Percentiles rank a stretch among this genome's conserved stretches.
phyloP scores from a whole-genome alignment of 2,113 vertebrate species.

The Muscicapa adusta region DNA sequence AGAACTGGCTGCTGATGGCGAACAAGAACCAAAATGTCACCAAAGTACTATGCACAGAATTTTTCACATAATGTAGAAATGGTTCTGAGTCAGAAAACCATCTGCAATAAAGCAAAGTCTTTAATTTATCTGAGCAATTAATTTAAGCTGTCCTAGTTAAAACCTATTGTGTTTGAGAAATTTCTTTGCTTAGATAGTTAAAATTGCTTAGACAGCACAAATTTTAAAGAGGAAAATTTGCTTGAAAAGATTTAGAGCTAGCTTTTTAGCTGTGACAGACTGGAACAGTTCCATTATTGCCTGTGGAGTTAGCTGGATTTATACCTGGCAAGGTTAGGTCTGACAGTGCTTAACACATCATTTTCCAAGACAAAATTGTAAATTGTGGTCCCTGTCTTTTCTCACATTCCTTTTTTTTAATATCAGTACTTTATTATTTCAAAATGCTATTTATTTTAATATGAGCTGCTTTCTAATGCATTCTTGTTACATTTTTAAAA shows the following conservation, averaged over 20 bases:
- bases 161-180: neutral
- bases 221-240: neutral
- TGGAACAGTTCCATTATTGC: neutral
- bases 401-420: neutral
- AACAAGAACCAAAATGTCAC: neutral
- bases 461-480: neutral
- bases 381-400: neutral
- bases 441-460: neutral
- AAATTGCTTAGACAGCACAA: neutral
- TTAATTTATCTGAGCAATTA: neutral
- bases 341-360: neutral
- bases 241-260: constrained; percentile 1
- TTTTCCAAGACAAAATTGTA: neutral
- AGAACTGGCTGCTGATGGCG: neutral
- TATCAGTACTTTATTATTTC: neutral
- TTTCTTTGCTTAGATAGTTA: neutral
- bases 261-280: neutral
- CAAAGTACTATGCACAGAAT: neutral
- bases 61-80: neutral
- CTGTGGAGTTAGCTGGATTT: neutral
- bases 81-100: neutral
- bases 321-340: neutral
- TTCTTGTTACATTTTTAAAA: neutral
- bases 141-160: neutral
- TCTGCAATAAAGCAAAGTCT: neutral